Evolutionary conservation across 2,113 vertebrate genomes (phyloP).

Genomic region (Anarrhichthys ocellatus): DNA sequence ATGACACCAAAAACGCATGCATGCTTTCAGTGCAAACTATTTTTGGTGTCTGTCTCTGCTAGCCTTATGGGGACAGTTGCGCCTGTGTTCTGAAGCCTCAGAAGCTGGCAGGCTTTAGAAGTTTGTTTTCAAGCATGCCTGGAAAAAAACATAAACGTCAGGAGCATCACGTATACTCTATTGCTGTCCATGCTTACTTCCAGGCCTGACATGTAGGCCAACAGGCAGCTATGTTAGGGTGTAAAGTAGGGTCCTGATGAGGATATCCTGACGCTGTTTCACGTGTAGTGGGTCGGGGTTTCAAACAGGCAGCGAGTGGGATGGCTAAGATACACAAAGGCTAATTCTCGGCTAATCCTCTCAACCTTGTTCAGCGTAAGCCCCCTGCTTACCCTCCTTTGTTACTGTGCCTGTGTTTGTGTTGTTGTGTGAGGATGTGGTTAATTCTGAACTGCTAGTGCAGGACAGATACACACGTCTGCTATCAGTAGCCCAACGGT

Average conservation of each 20-base stretch:
- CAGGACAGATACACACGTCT: conserved; percentile 39
- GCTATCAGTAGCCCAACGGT: conserved; percentile 65
- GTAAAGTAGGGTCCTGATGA: conserved; percentile 25
- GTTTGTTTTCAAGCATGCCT: conserved; percentile 60
- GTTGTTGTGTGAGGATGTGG: conserved; percentile 68
- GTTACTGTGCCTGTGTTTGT: conserved; percentile 49
- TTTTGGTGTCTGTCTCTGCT: conserved; percentile 29
- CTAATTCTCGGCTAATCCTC: conserved; percentile 67
- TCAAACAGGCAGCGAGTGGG: conserved; percentile 63
- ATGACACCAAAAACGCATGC: conserved; percentile 14
- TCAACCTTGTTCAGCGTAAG: conserved; percentile 50
- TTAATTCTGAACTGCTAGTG: conserved; percentile 64
- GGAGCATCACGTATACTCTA: conserved; percentile 51
- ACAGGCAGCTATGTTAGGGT: conserved; percentile 48
- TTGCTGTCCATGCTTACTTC: conserved; percentile 52
- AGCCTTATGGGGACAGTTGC: conserved; percentile 49
- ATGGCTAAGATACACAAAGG: conserved; percentile 72
- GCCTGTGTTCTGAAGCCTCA: conserved; percentile 49
- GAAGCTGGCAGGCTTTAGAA: conserved; percentile 58
- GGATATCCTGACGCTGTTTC: conserved; percentile 32
- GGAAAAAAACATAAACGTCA: conserved; percentile 58
- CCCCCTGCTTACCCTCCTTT: conserved; percentile 54
- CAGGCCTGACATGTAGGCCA: conserved; percentile 35
- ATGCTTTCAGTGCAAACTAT: conserved; percentile 19
- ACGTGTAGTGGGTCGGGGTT: conserved; percentile 35